phyloP scores from a whole-genome alignment of 2,113 vertebrate species.

The Canis aureus region DNA sequence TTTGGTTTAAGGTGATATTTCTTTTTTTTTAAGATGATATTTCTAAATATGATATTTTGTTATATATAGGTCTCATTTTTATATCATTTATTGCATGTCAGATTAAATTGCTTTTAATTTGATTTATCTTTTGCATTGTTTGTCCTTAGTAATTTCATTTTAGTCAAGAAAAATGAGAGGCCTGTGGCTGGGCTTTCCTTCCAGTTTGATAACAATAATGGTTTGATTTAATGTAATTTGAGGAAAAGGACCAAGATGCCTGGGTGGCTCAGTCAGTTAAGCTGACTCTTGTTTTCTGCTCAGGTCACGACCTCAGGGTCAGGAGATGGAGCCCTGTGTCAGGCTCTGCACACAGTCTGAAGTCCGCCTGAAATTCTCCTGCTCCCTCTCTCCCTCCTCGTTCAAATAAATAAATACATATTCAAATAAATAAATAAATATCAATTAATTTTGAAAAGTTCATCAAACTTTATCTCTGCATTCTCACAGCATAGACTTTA shows the following conservation, averaged over 20 bases:
- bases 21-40: background rate
- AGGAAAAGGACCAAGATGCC: too few relatives aligned
- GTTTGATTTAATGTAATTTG: background rate
- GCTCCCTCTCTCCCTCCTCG: too few relatives aligned
- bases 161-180: background rate
- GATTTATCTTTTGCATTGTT: background rate
- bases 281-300: too few relatives aligned
- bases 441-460: background rate
- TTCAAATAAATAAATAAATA: too few relatives aligned
- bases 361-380: too few relatives aligned
- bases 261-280: too few relatives aligned
- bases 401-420: too few relatives aligned
- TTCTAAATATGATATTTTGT: background rate
- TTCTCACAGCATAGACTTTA: background rate
- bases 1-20: background rate
- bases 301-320: too few relatives aligned
- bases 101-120: background rate
- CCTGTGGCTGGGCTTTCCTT: background rate
- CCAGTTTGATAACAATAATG: background rate
- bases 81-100: background rate
- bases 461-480: background rate
- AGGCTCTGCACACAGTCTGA: too few relatives aligned
- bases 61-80: background rate
- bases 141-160: background rate
- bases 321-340: too few relatives aligned